phyloP scores from a whole-genome alignment of 2,888 invertebrate species.

The Baccha elongata region DNA sequence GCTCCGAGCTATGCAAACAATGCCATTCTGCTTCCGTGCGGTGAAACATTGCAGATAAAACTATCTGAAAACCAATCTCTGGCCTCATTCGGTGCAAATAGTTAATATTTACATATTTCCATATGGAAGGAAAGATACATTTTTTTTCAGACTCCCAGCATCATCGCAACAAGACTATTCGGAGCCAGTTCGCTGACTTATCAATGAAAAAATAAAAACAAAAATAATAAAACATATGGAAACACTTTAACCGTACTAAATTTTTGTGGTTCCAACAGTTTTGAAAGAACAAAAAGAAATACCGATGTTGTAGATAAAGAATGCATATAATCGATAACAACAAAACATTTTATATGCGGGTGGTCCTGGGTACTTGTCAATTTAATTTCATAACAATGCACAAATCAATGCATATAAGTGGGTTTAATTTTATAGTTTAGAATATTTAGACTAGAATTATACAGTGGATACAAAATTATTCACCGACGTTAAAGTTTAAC shows the following conservation, averaged over 20 bases:
- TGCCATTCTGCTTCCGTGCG: slow-evolving; percentile 66
- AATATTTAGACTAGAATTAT: too few relatives aligned
- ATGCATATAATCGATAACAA: neutral
- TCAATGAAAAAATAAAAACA: neutral
- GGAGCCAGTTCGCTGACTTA: slow-evolving; percentile 42
- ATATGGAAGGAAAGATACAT: slow-evolving; percentile 39
- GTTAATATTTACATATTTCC: slow-evolving; percentile 68
- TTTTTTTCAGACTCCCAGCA: slow-evolving; percentile 11
- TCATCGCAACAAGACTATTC: slow-evolving; percentile 59
- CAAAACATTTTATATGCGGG: neutral
- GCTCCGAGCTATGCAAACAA: slow-evolving; percentile 60
- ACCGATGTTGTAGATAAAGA: neutral
- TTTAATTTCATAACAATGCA: too few relatives aligned
- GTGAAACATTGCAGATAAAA: slow-evolving; percentile 38
- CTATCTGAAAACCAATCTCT: slow-evolving; percentile 29
- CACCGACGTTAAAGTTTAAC: too few relatives aligned
- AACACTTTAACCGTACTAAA: slow-evolving; percentile 45
- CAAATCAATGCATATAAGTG: too few relatives aligned
- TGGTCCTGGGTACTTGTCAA: too few relatives aligned
- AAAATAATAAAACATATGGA: slow-evolving; percentile 10
- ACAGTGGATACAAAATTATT: too few relatives aligned
- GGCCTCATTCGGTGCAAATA: slow-evolving; percentile 29
- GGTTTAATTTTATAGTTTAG: too few relatives aligned
- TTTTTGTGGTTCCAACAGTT: slow-evolving; percentile 40
- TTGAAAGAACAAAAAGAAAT: slow-evolving; percentile 8